Evolutionary conservation across 1,140 invertebrate species (phyloP).

Genomic region (Trialeurodes vaporariorum): DNA sequence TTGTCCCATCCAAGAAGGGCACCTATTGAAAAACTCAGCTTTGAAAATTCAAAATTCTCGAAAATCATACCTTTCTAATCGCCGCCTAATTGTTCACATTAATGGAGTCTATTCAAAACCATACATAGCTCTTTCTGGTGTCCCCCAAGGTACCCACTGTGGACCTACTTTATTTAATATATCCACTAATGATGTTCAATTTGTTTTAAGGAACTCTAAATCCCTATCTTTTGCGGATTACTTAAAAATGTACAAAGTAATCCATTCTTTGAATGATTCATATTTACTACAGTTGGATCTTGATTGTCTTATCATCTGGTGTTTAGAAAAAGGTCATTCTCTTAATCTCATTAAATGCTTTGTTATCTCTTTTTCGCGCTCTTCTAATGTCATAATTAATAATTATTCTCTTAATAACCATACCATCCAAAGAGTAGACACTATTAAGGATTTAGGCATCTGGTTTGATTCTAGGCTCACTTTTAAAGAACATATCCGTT

Average conservation of each 20-base stretch:
- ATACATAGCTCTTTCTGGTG: slow-evolving; percentile 8
- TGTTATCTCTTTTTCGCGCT: background rate
- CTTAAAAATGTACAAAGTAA: slow-evolving; percentile 6
- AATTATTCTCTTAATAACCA: no score
- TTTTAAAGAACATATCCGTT: no score
- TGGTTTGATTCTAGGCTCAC: no score
- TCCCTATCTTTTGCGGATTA: slow-evolving; percentile 2
- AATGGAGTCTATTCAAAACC: background rate
- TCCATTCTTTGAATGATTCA: background rate
- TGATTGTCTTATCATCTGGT: background rate
- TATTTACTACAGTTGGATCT: background rate
- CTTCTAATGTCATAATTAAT: no score
- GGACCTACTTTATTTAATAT: slow-evolving; percentile 5
- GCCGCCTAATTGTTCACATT: slow-evolving; percentile 6
- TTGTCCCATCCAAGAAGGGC: no score
- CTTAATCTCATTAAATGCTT: background rate
- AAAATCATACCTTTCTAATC: slow-evolving; percentile 4
- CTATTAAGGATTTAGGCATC: no score
- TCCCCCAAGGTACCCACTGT: slow-evolving; percentile 9
- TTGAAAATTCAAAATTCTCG: no score
- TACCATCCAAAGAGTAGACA: no score
- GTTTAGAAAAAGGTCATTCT: background rate
- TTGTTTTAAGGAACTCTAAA: background rate
- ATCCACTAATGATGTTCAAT: slow-evolving; percentile 8
- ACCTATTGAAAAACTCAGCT: no score